These are phyloP conservation scores for Octodonta nipae DNA, from an alignment of 2,888 invertebrate species.

Conservation along the genomic window DNA sequence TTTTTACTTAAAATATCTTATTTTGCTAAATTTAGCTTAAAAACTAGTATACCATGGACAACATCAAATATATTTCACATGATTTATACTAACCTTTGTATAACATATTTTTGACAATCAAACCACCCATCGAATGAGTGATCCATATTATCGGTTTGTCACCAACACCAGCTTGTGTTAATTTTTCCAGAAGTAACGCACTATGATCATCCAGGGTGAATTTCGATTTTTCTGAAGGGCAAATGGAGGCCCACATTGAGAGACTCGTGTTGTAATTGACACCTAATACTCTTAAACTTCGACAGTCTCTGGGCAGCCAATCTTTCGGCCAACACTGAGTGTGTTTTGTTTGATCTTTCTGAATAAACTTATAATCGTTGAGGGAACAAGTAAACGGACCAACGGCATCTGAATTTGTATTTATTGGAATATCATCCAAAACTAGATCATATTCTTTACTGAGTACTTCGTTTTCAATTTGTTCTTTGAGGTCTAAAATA, in stretches of 20 bases:
- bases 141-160: constrained; percentile 77
- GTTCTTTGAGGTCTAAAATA: constrained; percentile 42
- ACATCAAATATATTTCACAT: constrained; percentile 3
- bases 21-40: too few species aligned
- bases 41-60: constrained; percentile 1
- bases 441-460: constrained; percentile 50
- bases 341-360: constrained; percentile 23
- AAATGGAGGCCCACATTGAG: constrained; percentile 67
- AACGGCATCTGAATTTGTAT: constrained; percentile 33
- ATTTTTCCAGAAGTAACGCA: constrained; percentile 49
- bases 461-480: constrained; percentile 42
- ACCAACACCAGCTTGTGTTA: constrained; percentile 67
- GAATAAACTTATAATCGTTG: constrained; percentile 6
- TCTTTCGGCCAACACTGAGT: constrained; percentile 90
- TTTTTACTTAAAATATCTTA: too few species aligned
- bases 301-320: constrained; percentile 75
- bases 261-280: constrained; percentile 79
- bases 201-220: constrained; percentile 53
- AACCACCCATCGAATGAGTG: constrained; percentile 91
- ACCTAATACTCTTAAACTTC: constrained; percentile 46
- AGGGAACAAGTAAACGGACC: constrained; percentile 18
- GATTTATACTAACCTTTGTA: constrained; percentile 44
- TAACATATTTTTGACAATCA: constrained; percentile 76
- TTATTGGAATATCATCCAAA: constrained; percentile 49
- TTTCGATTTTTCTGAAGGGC: constrained; percentile 43